phyloP scores from a whole-genome alignment of 2,888 invertebrate species.

The Caenorhabditis sp. region DNA sequence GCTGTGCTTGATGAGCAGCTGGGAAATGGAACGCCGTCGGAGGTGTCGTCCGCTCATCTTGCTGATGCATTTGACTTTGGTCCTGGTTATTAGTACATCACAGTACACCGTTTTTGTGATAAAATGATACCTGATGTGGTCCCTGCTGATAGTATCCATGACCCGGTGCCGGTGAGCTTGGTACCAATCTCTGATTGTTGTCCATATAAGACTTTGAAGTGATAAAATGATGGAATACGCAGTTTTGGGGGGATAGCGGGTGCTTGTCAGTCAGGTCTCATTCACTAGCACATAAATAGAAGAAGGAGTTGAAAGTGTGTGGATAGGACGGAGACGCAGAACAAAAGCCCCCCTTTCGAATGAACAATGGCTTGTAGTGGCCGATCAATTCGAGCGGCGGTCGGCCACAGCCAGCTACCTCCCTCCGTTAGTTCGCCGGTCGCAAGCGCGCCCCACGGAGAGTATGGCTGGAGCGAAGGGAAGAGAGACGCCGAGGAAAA shows the following conservation, averaged over 20 bases:
- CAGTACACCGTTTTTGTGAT: neutral
- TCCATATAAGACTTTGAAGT: conserved; percentile 50
- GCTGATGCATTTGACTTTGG: conserved; percentile 5
- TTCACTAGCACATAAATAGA: conserved; percentile 52
- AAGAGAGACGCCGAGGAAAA: conserved; percentile 13
- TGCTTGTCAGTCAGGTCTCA: conserved; percentile 49
- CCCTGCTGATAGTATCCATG: conserved; percentile 12
- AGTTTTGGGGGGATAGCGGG: neutral
- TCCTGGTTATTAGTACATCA: neutral
- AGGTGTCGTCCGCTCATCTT: conserved; percentile 52
- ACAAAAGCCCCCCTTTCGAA: conserved; percentile 44
- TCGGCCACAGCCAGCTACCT: conserved; percentile 28
- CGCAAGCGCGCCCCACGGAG: conserved; percentile 21
- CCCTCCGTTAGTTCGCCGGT: conserved; percentile 12
- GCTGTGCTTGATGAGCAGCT: conserved; percentile 15
- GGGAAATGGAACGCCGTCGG: conserved; percentile 52
- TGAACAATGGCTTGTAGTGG: conserved; percentile 56
- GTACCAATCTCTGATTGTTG: conserved; percentile 47
- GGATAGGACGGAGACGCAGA: conserved; percentile 39
- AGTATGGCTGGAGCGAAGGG: conserved; percentile 13
- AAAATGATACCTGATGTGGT: conserved; percentile 24
- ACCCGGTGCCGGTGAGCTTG: conserved; percentile 49
- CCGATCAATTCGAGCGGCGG: conserved; percentile 52
- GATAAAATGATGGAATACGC: conserved; percentile 45
- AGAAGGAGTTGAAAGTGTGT: conserved; percentile 25